phyloP scores from a whole-genome alignment of 2,797 vertebrate species.

The Micrastur ruficollis region DNA sequence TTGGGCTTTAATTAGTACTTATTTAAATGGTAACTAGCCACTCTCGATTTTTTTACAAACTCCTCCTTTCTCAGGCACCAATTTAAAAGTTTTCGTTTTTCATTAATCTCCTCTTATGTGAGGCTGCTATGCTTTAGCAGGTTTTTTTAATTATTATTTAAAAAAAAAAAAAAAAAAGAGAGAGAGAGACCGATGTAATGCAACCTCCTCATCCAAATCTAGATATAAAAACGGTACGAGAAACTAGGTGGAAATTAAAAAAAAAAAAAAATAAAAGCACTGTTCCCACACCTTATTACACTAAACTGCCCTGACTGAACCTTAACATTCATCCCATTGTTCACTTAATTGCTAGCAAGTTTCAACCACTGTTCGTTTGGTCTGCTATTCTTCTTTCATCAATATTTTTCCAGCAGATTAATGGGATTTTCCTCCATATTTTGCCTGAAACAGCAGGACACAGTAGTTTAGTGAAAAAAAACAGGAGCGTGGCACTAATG shows the following conservation, averaged over 20 bases:
- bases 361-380: slow-evolving; percentile 35
- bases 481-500: neutral
- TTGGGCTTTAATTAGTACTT: neutral
- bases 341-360: slow-evolving; percentile 57
- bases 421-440: slow-evolving; percentile 75
- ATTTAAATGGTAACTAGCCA: neutral
- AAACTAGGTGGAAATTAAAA: neutral
- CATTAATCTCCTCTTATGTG: neutral
- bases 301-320: slow-evolving; percentile 13
- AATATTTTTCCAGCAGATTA: slow-evolving; percentile 71
- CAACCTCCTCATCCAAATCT: neutral
- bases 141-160: neutral
- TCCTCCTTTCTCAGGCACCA: neutral
- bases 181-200: neutral
- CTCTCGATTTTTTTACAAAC: neutral
- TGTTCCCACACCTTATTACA: neutral
- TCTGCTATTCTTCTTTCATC: slow-evolving; percentile 69
- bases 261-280: neutral
- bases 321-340: slow-evolving; percentile 46
- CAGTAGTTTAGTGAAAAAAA: slow-evolving; percentile 48
- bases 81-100: neutral
- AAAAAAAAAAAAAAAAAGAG: neutral
- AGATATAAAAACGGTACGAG: neutral
- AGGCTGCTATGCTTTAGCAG: neutral
- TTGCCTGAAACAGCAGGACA: slow-evolving; percentile 75